Evolutionary conservation across 2,113 vertebrate genomes (phyloP).

Genomic region (Atrichornis clamosus): DNA sequence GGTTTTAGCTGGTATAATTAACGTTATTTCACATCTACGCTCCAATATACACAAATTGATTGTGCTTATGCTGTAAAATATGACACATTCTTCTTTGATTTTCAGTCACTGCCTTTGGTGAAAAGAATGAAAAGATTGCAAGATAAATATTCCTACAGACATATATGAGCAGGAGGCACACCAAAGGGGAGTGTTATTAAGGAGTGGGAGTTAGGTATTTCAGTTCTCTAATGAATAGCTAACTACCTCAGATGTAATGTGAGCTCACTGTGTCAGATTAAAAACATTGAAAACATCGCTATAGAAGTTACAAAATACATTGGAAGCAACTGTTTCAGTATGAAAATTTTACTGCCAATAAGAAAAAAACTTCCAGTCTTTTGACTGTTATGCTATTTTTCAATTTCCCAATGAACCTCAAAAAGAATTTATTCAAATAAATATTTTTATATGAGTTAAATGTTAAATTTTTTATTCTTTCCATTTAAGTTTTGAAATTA

Average conservation of each 20-base stretch:
- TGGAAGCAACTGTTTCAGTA: neutral
- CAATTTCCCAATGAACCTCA: neutral
- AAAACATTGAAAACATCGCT: neutral
- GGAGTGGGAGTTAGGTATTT: neutral
- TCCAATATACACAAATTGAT: conserved; percentile 56
- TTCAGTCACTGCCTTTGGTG: conserved; percentile 17
- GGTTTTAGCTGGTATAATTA: conserved; percentile 59
- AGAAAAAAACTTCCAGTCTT: neutral
- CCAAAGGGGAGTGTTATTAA: neutral
- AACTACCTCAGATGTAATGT: neutral
- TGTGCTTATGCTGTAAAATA: conserved; percentile 33
- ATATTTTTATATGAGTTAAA: neutral
- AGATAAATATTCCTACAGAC: conserved; percentile 41
- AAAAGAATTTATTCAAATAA: neutral
- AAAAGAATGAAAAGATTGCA: conserved; percentile 29
- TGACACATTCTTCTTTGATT: conserved; percentile 17
- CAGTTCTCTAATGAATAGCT: neutral
- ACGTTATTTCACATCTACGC: conserved; percentile 40
- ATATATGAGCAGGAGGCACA: neutral
- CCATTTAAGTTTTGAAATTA: neutral
- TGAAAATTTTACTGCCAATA: neutral
- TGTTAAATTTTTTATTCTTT: neutral
- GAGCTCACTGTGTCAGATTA: neutral
- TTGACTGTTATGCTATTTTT: neutral
- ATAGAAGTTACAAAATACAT: neutral